Evolutionary conservation across 2,888 invertebrate species (phyloP), one percentile per base, ranked within the genome.

Genomic region (Teleiodes luculella): DNA sequence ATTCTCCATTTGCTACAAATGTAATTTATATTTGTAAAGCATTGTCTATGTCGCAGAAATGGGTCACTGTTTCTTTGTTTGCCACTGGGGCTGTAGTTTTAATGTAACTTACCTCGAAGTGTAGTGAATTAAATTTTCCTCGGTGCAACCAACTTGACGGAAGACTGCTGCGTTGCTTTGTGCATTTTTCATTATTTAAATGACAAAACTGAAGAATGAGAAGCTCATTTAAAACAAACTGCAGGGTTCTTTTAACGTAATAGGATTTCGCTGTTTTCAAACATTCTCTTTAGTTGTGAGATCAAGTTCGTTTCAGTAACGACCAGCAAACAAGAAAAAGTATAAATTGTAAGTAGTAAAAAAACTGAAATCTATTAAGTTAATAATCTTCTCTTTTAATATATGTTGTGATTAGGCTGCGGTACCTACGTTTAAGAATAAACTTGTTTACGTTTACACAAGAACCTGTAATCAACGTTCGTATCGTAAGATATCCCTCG

Each of bases 1-100:
- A 58, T 53, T 46, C 43, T 43, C 60, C 60, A 61, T 58, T 63
- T 58, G 57, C 60, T 64, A 66, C 61, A 60, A 68, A 67, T 73
- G 74, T 77, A 78, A 78, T 80, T 76, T 73, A 72, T 74, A 78
- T 72, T 67, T 66, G 70, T 68, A 64, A 61, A 60, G 67, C 72
- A 72, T 77, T 77, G 75, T 75, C 63, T 67, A 35, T 67, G 68
- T 67, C 67, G 53, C 55, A 59, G 58, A 78, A 80, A 68, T 70
- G 66, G 80, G 81, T 78, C 78, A 75, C 66, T 64, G 65, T 68
- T 66, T 66, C 64, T 60, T 62, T 62, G 57, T 65, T 66, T 67
- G 59, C 28, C 14, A 11, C 31, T 31, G 16, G 16, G 16, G 14
- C 7, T 13, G 11, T 43, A 43, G 43, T 43, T 43, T 43, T 43